phyloP scores from a whole-genome alignment of 2,113 vertebrate genomes.

The Stegastes partitus region DNA sequence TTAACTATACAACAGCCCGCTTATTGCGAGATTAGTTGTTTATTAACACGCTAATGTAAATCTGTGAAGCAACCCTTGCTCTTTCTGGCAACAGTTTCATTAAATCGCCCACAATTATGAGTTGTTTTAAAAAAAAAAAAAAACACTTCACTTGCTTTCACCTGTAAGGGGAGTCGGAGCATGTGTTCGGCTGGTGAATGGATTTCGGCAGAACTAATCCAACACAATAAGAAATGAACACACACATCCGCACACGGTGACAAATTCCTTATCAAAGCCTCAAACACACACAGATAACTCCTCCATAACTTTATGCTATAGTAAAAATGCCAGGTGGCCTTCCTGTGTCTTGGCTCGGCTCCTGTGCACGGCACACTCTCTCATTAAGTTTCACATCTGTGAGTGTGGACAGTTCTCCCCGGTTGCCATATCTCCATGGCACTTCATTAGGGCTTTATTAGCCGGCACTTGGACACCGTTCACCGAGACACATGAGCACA shows the following conservation, averaged over 20 bases:
- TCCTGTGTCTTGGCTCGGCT: constrained; percentile 47
- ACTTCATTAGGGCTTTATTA: constrained; percentile 78
- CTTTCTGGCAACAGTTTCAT: constrained; percentile 35
- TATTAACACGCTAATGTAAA: constrained; percentile 64
- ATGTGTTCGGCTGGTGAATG: not conserved
- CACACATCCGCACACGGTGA: not conserved
- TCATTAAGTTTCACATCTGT: constrained; percentile 81
- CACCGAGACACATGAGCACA: constrained; percentile 13
- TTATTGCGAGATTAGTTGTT: constrained; percentile 73
- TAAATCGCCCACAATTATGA: not conserved
- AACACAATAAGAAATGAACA: too few species aligned
- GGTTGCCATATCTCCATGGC: constrained; percentile 58
- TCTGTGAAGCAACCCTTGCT: constrained; percentile 4
- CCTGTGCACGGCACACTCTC: constrained; percentile 44
- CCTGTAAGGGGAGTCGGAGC: not conserved
- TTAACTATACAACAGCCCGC: constrained; percentile 62
- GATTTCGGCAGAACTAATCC: not conserved
- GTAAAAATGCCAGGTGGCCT: constrained; percentile 52
- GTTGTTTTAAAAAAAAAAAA: not conserved
- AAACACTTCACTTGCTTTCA: not conserved
- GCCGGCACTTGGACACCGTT: constrained; percentile 49
- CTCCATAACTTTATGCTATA: constrained; percentile 7
- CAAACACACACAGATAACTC: constrained; percentile 26
- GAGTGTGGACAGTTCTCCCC: constrained; percentile 56
- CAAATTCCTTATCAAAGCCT: constrained; percentile 6